These are phyloP conservation scores for Struthio camelus DNA, from an alignment of 2,113 vertebrate species.

Conservation along the genomic window DNA sequence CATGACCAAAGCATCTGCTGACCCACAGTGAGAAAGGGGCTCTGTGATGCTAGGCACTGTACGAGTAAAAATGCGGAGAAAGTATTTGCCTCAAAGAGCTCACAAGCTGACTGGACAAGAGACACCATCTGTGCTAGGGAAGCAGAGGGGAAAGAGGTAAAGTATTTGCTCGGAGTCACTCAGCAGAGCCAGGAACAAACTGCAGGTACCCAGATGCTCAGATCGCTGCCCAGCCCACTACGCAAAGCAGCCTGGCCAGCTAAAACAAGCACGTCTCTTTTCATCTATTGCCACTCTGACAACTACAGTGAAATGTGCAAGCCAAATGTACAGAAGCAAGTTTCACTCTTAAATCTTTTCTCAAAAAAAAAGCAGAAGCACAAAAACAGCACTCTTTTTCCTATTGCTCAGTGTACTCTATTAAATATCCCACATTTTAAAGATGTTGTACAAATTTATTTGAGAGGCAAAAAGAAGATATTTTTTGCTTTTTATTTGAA, in stretches of 20 bases:
- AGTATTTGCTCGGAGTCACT: background rate
- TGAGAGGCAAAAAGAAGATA: constrained; percentile 15
- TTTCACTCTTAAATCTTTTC: background rate
- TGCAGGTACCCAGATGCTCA: background rate
- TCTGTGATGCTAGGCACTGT: background rate
- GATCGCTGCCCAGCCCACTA: background rate
- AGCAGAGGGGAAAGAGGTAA: background rate
- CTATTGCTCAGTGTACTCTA: background rate
- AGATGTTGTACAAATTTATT: constrained; percentile 37
- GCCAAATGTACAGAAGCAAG: constrained; percentile 11
- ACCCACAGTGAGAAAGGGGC: background rate
- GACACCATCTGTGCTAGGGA: background rate
- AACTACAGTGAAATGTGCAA: constrained; percentile 1
- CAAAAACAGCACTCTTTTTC: background rate
- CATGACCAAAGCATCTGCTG: background rate
- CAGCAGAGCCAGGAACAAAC: background rate
- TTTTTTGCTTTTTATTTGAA: constrained; percentile 57
- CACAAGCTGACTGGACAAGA: background rate
- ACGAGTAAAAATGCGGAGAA: background rate
- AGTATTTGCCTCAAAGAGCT: background rate
- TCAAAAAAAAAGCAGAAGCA: background rate
- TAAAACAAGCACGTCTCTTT: constrained; percentile 8
- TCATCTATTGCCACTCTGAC: background rate
- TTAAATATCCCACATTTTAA: background rate
- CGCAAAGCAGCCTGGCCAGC: background rate